Evolutionary conservation across 2,113 vertebrate species (phyloP).

Genomic region (Leucopsar rothschildi): DNA sequence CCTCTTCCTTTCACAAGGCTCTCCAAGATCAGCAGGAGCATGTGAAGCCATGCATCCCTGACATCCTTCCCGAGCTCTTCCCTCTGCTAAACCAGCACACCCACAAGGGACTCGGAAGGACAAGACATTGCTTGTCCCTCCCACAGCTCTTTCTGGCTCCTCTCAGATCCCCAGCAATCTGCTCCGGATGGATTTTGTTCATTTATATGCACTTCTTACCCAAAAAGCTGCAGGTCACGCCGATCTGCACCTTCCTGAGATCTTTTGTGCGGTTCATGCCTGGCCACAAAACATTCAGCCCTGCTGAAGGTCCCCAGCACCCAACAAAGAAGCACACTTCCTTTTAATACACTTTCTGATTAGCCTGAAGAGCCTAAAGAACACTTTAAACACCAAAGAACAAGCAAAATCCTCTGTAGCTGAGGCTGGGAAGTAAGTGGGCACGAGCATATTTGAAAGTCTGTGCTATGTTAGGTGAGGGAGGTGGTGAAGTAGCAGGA

Average conservation of each 20-base stretch:
- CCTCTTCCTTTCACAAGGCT: not conserved
- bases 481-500: conserved; percentile 25
- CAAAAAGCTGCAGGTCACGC: not conserved
- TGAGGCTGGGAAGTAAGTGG: not conserved
- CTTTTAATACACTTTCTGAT: not conserved
- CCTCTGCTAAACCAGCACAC: not conserved
- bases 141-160: not conserved
- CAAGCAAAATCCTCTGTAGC: not conserved
- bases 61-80: not conserved
- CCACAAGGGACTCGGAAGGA: not conserved
- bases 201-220: not conserved
- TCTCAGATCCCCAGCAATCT: not conserved
- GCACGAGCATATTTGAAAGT: not conserved
- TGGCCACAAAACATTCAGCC: not conserved
- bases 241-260: not conserved
- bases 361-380: not conserved
- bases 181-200: not conserved
- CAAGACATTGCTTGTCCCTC: not conserved
- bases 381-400: not conserved
- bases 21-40: not conserved
- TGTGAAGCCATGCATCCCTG: not conserved
- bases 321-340: not conserved
- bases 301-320: not conserved
- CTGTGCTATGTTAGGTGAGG: not conserved
- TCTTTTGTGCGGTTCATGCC: not conserved